Evolutionary conservation across 2,888 invertebrate species (phyloP), one percentile per base, ranked within the genome.

Genomic region (Eudiplozoon nipponicum): DNA sequence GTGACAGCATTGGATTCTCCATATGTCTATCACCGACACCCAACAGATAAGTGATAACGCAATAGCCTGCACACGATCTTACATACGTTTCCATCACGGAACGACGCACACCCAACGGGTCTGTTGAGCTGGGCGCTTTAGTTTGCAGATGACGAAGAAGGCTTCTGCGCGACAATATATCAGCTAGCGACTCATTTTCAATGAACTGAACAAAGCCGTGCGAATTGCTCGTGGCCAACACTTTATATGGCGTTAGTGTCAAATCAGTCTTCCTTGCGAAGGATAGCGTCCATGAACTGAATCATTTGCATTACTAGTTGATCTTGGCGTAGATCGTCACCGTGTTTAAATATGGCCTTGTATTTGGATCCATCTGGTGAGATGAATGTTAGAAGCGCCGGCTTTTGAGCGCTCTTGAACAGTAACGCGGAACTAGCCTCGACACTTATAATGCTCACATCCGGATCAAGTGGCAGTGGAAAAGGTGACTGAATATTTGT

Each of bases 301-400:
- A 98, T 86, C 67, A 90, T 90, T 62, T 94, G 90, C 34, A 94
- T 61, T 45, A 94, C 77, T 1, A 94, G 65, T 57, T 94, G 90
- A 61, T 94, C 90, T 61, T 94, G 90, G 2, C 94, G 65, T 38
- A 94, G 60, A 56, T 94, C 90, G 58, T 94, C 94, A 1, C 94
- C 94, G 50, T 81, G 72, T 57, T 94, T 94, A 57, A 90, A 90
- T 45, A 94, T 86, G 0, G 84, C 75, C 13, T 76, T 73, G 57
- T 86, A 94, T 51, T 77, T 74, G 18, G 52, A 49, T 23, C 68
- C 66, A 28, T 71, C 71, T 43, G 71, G 69, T 0, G 70, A 69
- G 11, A 72, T 61, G 56, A 90, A 86, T 1, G 78, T 74, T 34
- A 94, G 62, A 53, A 70, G 69, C 11, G 77, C 75, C 2, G 94